phyloP scores from a whole-genome alignment of 2,797 vertebrate species.

The Melanogrammus aeglefinus region DNA sequence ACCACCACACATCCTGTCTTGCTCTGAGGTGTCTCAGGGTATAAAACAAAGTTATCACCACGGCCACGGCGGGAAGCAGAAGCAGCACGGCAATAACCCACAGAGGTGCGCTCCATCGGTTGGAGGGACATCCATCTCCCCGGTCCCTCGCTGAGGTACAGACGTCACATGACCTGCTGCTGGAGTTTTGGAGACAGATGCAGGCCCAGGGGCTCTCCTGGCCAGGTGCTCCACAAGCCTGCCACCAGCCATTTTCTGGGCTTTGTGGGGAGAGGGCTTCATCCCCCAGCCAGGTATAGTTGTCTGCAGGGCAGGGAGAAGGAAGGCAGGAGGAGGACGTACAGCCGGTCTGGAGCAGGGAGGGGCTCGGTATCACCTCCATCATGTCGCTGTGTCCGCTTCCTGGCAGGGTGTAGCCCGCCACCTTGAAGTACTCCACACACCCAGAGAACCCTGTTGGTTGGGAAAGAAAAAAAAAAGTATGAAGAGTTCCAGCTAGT shows the following conservation, averaged over 20 bases:
- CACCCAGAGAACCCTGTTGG: constrained; percentile 74
- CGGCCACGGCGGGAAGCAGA: constrained; percentile 44
- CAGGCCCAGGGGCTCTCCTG: constrained; percentile 52
- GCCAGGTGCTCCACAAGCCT: background rate
- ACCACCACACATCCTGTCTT: constrained; percentile 4
- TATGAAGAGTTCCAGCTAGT: too few relatives aligned
- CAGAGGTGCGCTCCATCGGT: constrained; percentile 24
- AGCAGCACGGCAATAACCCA: constrained; percentile 69
- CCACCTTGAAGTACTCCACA: constrained; percentile 67
- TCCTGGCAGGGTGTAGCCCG: constrained; percentile 59
- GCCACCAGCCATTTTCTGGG: background rate
- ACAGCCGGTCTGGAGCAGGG: constrained; percentile 60
- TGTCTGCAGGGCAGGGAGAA: constrained; percentile 48
- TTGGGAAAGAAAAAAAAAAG: constrained; percentile 5
- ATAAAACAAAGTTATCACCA: constrained; percentile 40
- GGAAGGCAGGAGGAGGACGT: constrained; percentile 52
- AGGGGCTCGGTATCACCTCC: constrained; percentile 56
- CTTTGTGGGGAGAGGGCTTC: background rate
- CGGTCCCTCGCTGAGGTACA: constrained; percentile 45
- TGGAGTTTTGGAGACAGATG: constrained; percentile 64
- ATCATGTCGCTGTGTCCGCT: constrained; percentile 58
- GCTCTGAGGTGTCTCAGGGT: constrained; percentile 35
- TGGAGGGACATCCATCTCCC: constrained; percentile 43
- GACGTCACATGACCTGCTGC: constrained; percentile 57
- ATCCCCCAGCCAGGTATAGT: background rate